A percentile compares a stretch with the other conserved stretches of the same genome.
Evolutionary conservation across 2,888 invertebrate species (phyloP).

Genomic region (Drosophila birchii): DNA sequence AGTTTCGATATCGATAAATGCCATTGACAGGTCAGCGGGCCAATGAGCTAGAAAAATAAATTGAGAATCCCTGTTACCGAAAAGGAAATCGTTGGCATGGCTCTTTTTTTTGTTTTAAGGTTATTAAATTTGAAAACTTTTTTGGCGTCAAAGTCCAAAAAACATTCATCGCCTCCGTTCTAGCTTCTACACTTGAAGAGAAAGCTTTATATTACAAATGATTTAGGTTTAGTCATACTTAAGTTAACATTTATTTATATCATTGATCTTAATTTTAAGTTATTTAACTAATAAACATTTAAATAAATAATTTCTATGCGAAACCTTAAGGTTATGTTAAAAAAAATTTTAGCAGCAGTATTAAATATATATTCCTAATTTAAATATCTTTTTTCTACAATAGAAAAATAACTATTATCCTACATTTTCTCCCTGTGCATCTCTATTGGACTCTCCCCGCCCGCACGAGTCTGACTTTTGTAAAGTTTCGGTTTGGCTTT

Average conservation of each 20-base stretch:
- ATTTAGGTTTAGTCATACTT: too few species aligned
- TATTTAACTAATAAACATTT: too few species aligned
- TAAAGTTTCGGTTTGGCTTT: conserved; percentile 52
- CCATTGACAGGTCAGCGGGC: conserved; percentile 57
- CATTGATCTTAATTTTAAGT: too few species aligned
- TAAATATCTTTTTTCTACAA: too few species aligned
- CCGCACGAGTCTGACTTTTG: conserved; percentile 51
- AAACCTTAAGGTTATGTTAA: too few species aligned
- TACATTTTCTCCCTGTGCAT: not conserved
- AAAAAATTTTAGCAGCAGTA: too few species aligned
- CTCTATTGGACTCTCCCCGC: not conserved
- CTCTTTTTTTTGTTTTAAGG: conserved; percentile 60
- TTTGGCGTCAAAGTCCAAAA: conserved; percentile 64
- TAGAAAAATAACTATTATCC: not conserved
- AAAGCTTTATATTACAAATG: not conserved
- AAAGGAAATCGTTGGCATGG: conserved; percentile 18
- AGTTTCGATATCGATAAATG: conserved; percentile 61
- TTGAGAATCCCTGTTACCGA: conserved; percentile 31
- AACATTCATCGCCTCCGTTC: conserved; percentile 19
- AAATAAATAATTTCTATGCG: too few species aligned
- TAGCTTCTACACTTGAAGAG: not conserved
- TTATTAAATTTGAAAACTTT: conserved; percentile 80
- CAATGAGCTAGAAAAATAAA: conserved; percentile 55
- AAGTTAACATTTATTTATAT: too few species aligned
- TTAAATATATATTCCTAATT: too few species aligned